Evolutionary conservation across 1,140 invertebrate genomes (phyloP).

Genomic region (Orius insidiosus): DNA sequence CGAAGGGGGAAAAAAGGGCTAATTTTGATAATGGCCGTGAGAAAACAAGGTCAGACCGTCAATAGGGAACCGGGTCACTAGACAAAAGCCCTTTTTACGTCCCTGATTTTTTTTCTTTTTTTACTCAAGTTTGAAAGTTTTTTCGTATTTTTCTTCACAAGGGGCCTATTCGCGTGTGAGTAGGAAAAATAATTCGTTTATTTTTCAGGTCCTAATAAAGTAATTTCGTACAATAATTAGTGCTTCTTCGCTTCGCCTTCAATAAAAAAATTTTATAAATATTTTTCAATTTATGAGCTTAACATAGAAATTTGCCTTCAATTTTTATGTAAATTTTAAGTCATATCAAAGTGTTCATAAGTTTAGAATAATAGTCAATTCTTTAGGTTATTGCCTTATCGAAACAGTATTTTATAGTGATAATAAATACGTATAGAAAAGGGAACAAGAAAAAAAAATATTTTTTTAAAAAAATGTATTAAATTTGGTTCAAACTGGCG

Average conservation of each 20-base stretch:
- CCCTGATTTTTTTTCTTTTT: background rate
- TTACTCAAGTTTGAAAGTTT: no score
- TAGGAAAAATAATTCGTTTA: background rate
- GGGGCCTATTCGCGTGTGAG: no score
- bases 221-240: conserved; percentile 10
- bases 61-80: background rate
- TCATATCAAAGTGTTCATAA: conserved; percentile 12
- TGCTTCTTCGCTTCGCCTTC: conserved; percentile 10
- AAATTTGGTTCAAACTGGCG: conserved; percentile 10
- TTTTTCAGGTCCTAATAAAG: conserved; percentile 8
- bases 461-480: conserved; percentile 5
- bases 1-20: conserved; percentile 1
- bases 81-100: conserved; percentile 2
- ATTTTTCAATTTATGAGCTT: conserved; percentile 10
- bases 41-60: conserved; percentile 8
- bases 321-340: conserved; percentile 2
- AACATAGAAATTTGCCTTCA: conserved; percentile 4
- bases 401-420: conserved; percentile 12
- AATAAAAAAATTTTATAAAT: background rate
- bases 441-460: conserved; percentile 6
- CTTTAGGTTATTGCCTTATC: conserved; percentile 7
- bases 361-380: conserved; percentile 7
- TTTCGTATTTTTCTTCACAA: no score
- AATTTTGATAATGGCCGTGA: conserved; percentile 6
- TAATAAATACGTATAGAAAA: conserved; percentile 2